phyloP scores from a whole-genome alignment of 2,888 invertebrate genomes.

The Germaria angustata region DNA sequence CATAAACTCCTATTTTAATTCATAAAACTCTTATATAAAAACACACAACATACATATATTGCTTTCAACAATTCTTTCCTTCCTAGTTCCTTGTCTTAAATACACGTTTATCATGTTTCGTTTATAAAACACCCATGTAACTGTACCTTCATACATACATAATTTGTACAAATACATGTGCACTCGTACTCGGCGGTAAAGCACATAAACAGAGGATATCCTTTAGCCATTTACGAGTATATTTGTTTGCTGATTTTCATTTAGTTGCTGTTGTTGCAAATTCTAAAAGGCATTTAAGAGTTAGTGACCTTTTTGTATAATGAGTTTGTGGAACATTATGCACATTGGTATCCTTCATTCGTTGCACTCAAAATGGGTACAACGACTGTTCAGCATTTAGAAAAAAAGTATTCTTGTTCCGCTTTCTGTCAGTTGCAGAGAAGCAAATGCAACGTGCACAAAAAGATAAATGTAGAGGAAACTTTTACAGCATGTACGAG shows the following conservation, averaged over 20 bases:
- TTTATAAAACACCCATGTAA: no score
- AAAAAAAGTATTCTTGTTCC: not conserved
- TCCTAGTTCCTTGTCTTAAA: not conserved
- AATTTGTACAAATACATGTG: not conserved
- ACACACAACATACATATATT: no score
- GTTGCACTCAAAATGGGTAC: slow-evolving; percentile 6
- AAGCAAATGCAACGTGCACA: no score
- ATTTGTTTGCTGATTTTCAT: slow-evolving; percentile 27
- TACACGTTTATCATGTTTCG: no score
- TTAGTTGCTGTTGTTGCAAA: slow-evolving; percentile 38
- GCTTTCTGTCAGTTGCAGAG: not conserved
- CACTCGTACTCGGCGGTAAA: not conserved
- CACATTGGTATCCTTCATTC: slow-evolving; percentile 16
- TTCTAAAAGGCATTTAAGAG: slow-evolving; percentile 58
- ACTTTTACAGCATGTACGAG: slow-evolving; percentile 1
- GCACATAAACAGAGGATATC: slow-evolving; percentile 51
- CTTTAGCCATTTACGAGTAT: slow-evolving; percentile 51
- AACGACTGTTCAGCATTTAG: slow-evolving; percentile 13
- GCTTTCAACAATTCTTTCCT: no score
- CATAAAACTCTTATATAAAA: no score
- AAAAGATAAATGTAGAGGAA: slow-evolving; percentile 2
- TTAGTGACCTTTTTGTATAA: slow-evolving; percentile 59
- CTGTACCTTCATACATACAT: no score
- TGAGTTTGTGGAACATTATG: slow-evolving; percentile 17
- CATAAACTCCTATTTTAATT: no score